Percentiles rank a stretch among this genome's conserved stretches.
These are phyloP conservation scores for Sinosuthora webbiana DNA, from an alignment of 2,113 vertebrate genomes.

Conservation along the genomic window DNA sequence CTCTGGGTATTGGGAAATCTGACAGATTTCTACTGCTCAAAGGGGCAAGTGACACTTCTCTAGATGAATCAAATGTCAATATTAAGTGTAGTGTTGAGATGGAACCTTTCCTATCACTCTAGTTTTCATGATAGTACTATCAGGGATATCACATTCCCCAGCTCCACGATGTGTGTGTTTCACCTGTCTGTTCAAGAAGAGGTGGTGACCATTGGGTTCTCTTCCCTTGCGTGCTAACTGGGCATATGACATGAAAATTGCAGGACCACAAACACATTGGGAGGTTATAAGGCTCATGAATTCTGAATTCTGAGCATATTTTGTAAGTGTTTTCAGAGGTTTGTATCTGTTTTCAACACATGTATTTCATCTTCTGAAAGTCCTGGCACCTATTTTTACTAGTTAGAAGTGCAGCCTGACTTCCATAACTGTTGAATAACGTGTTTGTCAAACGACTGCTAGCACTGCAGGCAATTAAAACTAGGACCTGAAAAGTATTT, in stretches of 20 bases:
- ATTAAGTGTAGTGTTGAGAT: neutral
- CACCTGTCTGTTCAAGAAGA: neutral
- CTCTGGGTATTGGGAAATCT: neutral
- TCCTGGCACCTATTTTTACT: neutral
- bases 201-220: neutral
- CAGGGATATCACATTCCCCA: neutral
- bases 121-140: neutral
- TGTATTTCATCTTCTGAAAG: neutral
- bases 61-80: neutral
- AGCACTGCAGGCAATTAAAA: neutral
- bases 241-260: neutral
- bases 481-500: conserved; percentile 7
- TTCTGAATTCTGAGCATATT: neutral
- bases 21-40: neutral
- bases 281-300: neutral
- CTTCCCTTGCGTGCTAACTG: accelerated
- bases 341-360: neutral
- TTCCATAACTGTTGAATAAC: neutral
- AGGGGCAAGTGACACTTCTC: neutral
- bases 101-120: neutral
- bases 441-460: neutral
- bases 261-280: neutral
- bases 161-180: neutral
- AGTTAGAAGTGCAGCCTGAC: neutral
- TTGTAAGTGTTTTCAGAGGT: neutral